phyloP scores from a whole-genome alignment of 2,797 vertebrate species.

The Rhynchotus rufescens region DNA sequence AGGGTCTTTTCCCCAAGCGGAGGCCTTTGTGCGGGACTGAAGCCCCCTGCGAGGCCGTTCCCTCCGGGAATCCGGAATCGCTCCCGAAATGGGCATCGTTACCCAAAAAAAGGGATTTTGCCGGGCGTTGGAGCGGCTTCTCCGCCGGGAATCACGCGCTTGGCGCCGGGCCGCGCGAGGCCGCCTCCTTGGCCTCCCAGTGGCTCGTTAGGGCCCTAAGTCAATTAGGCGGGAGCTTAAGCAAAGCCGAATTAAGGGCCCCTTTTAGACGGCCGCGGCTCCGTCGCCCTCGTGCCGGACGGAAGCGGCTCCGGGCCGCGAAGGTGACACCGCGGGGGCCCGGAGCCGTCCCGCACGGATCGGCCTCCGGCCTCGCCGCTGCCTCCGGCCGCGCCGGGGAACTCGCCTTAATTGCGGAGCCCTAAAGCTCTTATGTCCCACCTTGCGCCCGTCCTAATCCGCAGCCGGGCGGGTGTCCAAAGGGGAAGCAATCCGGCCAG shows the following conservation, averaged over 20 bases:
- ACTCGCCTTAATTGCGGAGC: too few species aligned
- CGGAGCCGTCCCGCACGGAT: rapidly evolving
- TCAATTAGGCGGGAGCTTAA: conserved; percentile 25
- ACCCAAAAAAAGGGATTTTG: background rate
- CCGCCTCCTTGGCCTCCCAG: background rate
- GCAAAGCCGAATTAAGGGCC: conserved; percentile 21
- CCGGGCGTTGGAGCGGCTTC: background rate
- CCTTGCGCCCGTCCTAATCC: background rate
- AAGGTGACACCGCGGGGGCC: rapidly evolving
- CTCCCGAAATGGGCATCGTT: background rate
- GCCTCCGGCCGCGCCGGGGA: too few species aligned
- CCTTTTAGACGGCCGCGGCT: background rate
- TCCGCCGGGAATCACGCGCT: rapidly evolving
- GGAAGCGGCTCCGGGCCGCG: rapidly evolving
- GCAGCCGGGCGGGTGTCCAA: background rate
- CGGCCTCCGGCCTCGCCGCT: background rate
- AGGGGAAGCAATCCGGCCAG: background rate
- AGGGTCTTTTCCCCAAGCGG: too few species aligned
- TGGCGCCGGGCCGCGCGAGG: background rate
- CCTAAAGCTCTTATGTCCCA: background rate
- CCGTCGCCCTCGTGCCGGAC: rapidly evolving
- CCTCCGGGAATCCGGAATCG: background rate
- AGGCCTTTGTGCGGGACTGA: too few species aligned
- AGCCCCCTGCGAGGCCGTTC: too few species aligned
- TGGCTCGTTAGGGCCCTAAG: background rate